phyloP scores from a whole-genome alignment of 2,888 invertebrate genomes.

The Blera fallax region DNA sequence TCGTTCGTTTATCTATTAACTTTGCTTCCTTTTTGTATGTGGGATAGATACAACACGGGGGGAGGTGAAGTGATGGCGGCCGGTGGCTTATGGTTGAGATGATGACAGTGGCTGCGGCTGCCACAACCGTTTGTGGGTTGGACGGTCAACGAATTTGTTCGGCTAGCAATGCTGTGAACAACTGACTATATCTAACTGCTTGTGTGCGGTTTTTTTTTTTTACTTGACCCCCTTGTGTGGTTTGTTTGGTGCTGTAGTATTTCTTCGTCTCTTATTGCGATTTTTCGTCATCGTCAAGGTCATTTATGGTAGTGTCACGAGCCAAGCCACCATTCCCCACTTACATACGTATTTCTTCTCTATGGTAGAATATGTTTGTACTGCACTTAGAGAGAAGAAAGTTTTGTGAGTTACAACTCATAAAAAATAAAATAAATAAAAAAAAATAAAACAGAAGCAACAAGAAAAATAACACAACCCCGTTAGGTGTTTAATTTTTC shows the following conservation, averaged over 20 bases:
- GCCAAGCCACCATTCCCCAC: conserved; percentile 40
- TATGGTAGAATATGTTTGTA: not conserved
- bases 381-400: conserved; percentile 31
- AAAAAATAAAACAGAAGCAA: conserved; percentile 27
- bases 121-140: conserved; percentile 45
- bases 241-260: conserved; percentile 14
- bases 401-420: no score
- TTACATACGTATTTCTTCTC: conserved; percentile 5
- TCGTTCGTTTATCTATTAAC: conserved; percentile 50
- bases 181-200: conserved; percentile 6
- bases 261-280: conserved; percentile 40
- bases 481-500: conserved; percentile 32
- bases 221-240: conserved; percentile 12
- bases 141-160: not conserved
- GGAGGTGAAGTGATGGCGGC: not conserved
- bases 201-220: conserved; percentile 22
- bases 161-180: not conserved
- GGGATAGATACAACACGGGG: not conserved
- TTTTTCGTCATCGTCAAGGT: conserved; percentile 68
- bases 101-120: conserved; percentile 35
- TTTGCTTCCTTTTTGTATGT: conserved; percentile 44
- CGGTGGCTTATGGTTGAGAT: conserved; percentile 18
- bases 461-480: conserved; percentile 46
- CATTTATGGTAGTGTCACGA: conserved; percentile 69
- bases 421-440: not conserved